These are phyloP conservation scores for Plestiodon gilberti DNA, from an alignment of 2,113 vertebrate species.

Conservation along the genomic window DNA sequence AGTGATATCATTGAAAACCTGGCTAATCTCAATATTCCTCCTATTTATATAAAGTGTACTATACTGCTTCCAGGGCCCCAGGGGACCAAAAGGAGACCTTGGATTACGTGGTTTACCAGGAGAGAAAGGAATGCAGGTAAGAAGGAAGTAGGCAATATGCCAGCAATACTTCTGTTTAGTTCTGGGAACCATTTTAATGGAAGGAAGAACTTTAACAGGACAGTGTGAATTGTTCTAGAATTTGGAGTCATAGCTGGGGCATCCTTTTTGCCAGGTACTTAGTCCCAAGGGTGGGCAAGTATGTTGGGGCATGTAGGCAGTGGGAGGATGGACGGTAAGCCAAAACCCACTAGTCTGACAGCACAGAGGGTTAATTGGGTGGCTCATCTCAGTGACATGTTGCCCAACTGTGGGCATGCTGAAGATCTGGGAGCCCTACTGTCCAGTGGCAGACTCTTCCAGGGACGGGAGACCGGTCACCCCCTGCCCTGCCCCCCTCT, in stretches of 20 bases:
- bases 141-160: neutral
- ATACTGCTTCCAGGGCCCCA: slow-evolving; percentile 77
- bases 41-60: neutral
- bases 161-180: neutral
- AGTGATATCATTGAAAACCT: neutral
- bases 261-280: neutral
- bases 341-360: too few species aligned
- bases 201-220: neutral
- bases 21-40: neutral
- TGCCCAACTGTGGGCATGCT: too few species aligned
- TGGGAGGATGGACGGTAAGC: too few species aligned
- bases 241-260: neutral
- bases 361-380: too few species aligned
- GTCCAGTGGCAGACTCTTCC: too few species aligned
- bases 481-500: too few species aligned
- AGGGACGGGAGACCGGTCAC: too few species aligned
- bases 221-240: neutral
- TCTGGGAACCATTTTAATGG: neutral
- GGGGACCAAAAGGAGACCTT: slow-evolving; percentile 86
- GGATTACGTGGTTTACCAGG: slow-evolving; percentile 84
- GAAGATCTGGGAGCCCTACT: too few species aligned
- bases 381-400: too few species aligned
- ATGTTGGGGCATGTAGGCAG: neutral
- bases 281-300: neutral
- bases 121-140: slow-evolving; percentile 75